These are phyloP conservation scores for Tiphia femorata DNA, from an alignment of 2,888 invertebrate genomes.

Conservation along the genomic window DNA sequence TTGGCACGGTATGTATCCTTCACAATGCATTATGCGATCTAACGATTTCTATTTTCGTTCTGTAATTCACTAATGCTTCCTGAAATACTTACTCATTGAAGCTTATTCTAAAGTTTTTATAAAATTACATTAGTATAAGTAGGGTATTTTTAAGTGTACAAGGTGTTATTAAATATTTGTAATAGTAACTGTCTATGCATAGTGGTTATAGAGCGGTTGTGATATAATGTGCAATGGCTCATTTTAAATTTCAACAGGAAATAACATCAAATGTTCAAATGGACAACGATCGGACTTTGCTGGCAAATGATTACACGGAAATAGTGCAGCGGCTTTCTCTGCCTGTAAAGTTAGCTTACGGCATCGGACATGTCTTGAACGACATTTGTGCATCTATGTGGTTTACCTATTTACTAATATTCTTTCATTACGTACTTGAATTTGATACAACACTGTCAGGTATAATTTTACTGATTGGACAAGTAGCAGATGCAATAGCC, in stretches of 20 bases:
- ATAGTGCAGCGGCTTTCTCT: conserved; percentile 68
- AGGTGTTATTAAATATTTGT: too few relatives aligned
- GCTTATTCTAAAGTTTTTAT: too few relatives aligned
- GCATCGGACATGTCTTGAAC: conserved; percentile 89
- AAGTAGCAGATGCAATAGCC: conserved; percentile 86
- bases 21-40: too few relatives aligned
- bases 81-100: too few relatives aligned
- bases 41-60: too few relatives aligned
- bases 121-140: too few relatives aligned
- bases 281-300: conserved; percentile 43
- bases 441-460: conserved; percentile 70
- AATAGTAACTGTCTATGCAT: too few relatives aligned
- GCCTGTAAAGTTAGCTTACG: conserved; percentile 73
- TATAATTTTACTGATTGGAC: conserved; percentile 82
- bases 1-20: too few relatives aligned
- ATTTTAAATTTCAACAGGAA: background rate
- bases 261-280: conserved; percentile 30
- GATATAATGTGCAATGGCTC: too few relatives aligned
- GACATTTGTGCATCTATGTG: conserved; percentile 94
- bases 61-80: too few relatives aligned
- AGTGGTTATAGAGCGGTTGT: too few relatives aligned
- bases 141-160: too few relatives aligned
- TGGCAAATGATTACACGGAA: conserved; percentile 69
- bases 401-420: conserved; percentile 92
- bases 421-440: conserved; percentile 75